Conservation (phyloP, 2,797 vertebrate species). For the Spheniscus humboldti region DNA sequence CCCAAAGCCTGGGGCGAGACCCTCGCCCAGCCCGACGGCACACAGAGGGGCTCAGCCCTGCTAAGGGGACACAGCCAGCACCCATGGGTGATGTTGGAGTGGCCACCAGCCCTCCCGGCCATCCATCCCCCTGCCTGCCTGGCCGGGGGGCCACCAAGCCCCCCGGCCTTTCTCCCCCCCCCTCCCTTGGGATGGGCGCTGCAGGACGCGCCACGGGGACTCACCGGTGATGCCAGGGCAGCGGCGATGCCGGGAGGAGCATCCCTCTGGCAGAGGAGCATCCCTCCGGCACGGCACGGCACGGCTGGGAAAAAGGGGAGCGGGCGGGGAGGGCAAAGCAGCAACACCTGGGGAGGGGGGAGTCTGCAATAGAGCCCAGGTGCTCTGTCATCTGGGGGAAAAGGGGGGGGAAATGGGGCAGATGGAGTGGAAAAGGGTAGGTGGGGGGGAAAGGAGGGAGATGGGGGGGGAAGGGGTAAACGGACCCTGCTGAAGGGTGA, state of each 20-base stretch:
- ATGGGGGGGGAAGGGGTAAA: neutral
- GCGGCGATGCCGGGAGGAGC: accelerated
- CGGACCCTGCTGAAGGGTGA: neutral
- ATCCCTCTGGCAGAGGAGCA: accelerated
- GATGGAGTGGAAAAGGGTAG: neutral
- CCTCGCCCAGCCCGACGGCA: accelerated
- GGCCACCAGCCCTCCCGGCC: accelerated
- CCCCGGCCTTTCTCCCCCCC: neutral
- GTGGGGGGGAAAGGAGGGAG: neutral
- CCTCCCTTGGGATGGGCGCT: accelerated
- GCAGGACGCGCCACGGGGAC: accelerated
- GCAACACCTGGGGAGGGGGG: too few species aligned
- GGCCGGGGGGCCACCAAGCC: neutral
- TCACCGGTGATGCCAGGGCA: accelerated
- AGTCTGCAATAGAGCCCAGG: too few species aligned
- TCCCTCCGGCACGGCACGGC: accelerated
- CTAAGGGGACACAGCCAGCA: accelerated
- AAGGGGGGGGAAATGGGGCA: neutral
- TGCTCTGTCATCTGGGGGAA: too few species aligned
- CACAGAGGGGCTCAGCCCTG: neutral
- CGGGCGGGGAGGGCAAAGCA: too few species aligned
- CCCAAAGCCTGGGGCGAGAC: accelerated
- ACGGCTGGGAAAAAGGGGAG: neutral
- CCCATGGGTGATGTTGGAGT: accelerated
- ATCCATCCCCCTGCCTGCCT: neutral